These are phyloP conservation scores for Phasianus colchicus DNA, from an alignment of 2,113 vertebrate species.

Conservation along the genomic window DNA sequence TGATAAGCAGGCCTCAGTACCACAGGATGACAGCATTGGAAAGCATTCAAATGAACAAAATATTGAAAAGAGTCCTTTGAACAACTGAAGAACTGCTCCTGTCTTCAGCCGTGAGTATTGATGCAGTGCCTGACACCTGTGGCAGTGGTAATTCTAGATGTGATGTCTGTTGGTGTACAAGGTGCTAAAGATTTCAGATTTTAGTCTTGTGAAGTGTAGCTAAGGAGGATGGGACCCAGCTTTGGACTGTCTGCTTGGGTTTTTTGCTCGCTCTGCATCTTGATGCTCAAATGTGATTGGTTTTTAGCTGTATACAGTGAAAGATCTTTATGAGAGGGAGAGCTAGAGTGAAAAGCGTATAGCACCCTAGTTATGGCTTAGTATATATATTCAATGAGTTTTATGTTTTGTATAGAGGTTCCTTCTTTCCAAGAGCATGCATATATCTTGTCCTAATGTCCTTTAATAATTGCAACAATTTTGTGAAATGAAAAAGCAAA, in stretches of 20 bases:
- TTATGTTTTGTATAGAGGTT: background rate
- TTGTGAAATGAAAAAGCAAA: background rate
- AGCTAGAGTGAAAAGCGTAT: background rate
- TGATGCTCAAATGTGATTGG: background rate
- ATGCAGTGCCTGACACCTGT: background rate
- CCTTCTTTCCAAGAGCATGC: background rate
- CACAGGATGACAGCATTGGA: background rate
- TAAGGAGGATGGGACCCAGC: background rate
- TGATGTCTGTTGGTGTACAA: background rate
- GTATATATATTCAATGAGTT: background rate
- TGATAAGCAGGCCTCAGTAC: background rate
- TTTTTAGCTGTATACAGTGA: background rate
- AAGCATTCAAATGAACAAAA: background rate
- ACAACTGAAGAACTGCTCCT: background rate
- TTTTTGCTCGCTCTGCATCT: background rate
- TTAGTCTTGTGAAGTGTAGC: background rate
- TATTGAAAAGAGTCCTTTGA: background rate
- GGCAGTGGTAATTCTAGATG: background rate
- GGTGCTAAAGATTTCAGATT: background rate
- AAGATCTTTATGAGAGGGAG: background rate
- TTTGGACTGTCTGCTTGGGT: background rate
- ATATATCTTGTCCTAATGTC: background rate
- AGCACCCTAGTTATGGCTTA: background rate
- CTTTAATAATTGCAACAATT: background rate
- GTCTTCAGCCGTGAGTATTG: background rate